These are phyloP conservation scores for Pangasianodon gigas DNA, from an alignment of 2,113 vertebrate species.

Conservation along the genomic window DNA sequence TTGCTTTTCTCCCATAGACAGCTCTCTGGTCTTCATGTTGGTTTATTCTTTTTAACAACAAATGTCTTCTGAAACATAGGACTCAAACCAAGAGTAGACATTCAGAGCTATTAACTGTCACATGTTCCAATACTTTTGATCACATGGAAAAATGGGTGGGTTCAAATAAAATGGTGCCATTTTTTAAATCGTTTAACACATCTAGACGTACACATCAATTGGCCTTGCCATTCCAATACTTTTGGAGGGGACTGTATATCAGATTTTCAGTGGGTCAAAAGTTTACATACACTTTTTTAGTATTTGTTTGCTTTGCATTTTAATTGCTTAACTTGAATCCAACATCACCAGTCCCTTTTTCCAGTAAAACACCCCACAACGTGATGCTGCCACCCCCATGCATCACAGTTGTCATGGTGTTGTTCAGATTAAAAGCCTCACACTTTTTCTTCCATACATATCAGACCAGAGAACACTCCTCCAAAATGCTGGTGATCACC, in stretches of 20 bases:
- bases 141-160: no score
- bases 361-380: neutral
- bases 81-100: no score
- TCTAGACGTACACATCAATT: no score
- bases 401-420: neutral
- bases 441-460: neutral
- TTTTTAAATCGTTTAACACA: no score
- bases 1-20: no score
- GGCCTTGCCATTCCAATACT: neutral
- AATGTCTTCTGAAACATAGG: no score
- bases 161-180: no score
- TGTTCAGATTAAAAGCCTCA: neutral
- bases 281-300: neutral
- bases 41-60: no score
- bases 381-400: neutral
- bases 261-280: neutral
- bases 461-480: neutral
- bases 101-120: no score
- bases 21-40: no score
- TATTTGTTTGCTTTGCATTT: neutral
- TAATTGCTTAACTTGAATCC: neutral
- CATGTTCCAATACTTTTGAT: no score
- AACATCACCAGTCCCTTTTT: no score
- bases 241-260: neutral
- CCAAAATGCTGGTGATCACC: neutral